Base-by-base conservation (phyloP, 2,113 vertebrate genomes). In the Gavia stellata region DNA sequence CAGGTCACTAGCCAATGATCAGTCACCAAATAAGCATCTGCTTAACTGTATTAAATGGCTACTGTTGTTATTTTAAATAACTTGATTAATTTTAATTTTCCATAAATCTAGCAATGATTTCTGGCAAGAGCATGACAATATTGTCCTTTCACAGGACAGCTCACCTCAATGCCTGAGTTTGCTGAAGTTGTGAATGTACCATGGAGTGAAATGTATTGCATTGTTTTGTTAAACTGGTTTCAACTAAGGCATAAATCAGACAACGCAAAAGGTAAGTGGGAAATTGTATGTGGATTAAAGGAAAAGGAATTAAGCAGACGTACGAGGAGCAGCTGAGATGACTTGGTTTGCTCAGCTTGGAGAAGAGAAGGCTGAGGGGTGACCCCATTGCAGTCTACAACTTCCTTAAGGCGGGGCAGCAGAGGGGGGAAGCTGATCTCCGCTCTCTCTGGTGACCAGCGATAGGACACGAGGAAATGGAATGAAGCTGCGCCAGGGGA, bases 351-450 rank as follows among this genome's bases (percentile, higher is more conserved):
- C 10, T 75, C 7, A 16, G 7, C 16, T 12, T n/a, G 21, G 38
- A 81, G 55, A 56, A 72, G 13, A 77, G 24, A 36, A 29, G 24
- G 19, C 28, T 15, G 24, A 53, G 12, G 10, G 4, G 6, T 40
- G 47, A 38, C 20, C 31, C 2, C 25, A 23, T 25, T 0, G 0
- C 14, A 47, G 26, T 10, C 50, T 19, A 19, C 28, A 81, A 1
- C 28, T 44, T 58, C 21, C 42, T 67, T 31, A 62, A 33, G 3
- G 31, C n/a, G 0, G 9, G 8, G 31, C 14, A 59, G 29, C 3
- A 2, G 8, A 61, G 17, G 5, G 3, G 9, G 14, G 12, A 2
- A 29, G 36, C 18, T 52, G 40, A 13, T 71, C 7, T 80, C 16
- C 28, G n/a, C n/a, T 52, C 40, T 53, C 12, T n/a, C 50, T 74